phyloP scores from a whole-genome alignment of 2,888 invertebrate genomes.

The Euzophera pinguis region DNA sequence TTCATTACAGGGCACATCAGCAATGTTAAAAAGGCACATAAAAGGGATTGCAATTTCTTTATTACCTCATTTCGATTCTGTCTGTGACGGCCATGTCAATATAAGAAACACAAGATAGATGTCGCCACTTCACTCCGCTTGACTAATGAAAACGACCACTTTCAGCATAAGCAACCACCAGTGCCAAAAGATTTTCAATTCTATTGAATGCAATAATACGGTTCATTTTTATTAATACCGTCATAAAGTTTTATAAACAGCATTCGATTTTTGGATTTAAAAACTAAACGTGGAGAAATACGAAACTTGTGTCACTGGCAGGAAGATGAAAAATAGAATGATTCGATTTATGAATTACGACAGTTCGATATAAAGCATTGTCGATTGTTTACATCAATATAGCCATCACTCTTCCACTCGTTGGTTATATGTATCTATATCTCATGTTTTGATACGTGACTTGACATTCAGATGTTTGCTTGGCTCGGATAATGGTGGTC shows the following conservation, averaged over 20 bases:
- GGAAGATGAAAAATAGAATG: constrained; percentile 27
- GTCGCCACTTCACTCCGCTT: constrained; percentile 47
- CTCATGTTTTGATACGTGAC: constrained; percentile 53
- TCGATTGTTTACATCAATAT: constrained; percentile 54
- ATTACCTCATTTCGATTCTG: constrained; percentile 58
- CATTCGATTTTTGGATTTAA: constrained; percentile 27
- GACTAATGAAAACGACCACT: constrained; percentile 44
- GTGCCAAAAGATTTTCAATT: constrained; percentile 17
- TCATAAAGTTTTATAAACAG: constrained; percentile 15
- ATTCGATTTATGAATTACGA: constrained; percentile 23
- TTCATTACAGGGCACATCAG: constrained; percentile 47
- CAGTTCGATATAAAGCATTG: constrained; percentile 25
- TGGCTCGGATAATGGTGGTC: constrained; percentile 61
- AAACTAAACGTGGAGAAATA: constrained; percentile 19
- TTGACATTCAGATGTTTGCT: constrained; percentile 66
- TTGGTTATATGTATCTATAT: constrained; percentile 25
- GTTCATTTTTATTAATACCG: constrained; percentile 11
- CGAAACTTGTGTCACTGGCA: constrained; percentile 17
- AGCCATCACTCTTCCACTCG: constrained; percentile 34
- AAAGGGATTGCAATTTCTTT: constrained; percentile 60
- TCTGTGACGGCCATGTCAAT: constrained; percentile 51
- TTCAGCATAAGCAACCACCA: constrained; percentile 19
- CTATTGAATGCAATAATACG: constrained; percentile 2
- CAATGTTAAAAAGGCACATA: constrained; percentile 46
- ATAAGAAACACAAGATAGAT: constrained; percentile 63